Percentiles rank a stretch among this genome's conserved stretches.
phyloP scores from a whole-genome alignment of 2,888 invertebrate genomes.

The Lasioglossum oenotherae region DNA sequence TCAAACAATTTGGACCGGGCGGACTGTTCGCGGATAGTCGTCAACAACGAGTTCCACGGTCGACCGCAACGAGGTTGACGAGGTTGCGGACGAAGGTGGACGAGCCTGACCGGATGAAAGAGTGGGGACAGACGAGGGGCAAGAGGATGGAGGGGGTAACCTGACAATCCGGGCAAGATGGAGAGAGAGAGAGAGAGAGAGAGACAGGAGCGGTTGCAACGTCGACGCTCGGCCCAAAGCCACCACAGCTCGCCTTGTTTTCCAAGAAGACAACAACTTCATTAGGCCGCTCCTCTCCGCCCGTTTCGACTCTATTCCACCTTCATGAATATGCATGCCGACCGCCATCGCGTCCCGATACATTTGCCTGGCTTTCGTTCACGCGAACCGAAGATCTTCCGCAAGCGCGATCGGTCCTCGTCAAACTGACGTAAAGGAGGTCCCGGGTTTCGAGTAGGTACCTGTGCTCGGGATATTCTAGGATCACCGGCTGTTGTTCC shows the following conservation, averaged over 20 bases:
- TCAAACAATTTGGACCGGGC: conserved; percentile 79
- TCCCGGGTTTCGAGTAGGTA: conserved; percentile 6
- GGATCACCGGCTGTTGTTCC: neutral
- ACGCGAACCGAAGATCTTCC: conserved; percentile 51
- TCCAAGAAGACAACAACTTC: conserved; percentile 83
- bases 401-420: conserved; percentile 43
- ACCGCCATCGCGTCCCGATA: conserved; percentile 56
- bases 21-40: conserved; percentile 63
- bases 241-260: conserved; percentile 77
- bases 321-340: conserved; percentile 82
- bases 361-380: conserved; percentile 53
- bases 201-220: conserved; percentile 67
- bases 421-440: conserved; percentile 50
- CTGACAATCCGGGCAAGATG: conserved; percentile 31
- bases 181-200: conserved; percentile 11
- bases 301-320: conserved; percentile 76
- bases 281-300: conserved; percentile 81
- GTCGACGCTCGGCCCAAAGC: conserved; percentile 72
- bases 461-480: neutral
- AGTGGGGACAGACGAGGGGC: neutral
- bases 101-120: conserved; percentile 34
- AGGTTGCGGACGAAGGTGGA: conserved; percentile 66
- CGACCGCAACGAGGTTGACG: conserved; percentile 63
- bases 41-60: conserved; percentile 61
- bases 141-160: conserved; percentile 4